Evolutionary conservation across 1,140 invertebrate genomes (phyloP), one percentile per base, ranked within the genome.

Genomic region (Lasioglossum baleicum): DNA sequence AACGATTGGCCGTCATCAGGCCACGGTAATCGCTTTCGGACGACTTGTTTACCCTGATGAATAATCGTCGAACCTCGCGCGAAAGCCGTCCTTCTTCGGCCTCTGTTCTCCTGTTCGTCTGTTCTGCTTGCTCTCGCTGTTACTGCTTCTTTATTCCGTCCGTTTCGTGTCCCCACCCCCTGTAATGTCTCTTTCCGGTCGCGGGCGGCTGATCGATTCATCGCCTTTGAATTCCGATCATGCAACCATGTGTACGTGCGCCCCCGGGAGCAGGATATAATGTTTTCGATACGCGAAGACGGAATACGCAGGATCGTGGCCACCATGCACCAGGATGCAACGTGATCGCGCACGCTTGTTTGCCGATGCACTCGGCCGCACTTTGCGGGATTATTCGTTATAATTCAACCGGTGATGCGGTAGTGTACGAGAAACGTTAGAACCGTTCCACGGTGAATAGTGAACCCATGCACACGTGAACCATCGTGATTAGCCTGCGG

Each of bases 11-110:
- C 31, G 35, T 15, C 60, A 64, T 86, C 77, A 22, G 22, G 22
- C 44, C 44, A 26, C 42, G 48, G 61, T 83, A 84, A 88, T 88
- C 82, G 82, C 64, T 84, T 84, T 84, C 40, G 11, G 68, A 88
- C 64, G 84, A 86, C 74, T 84, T 84, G 87, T 84, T 88, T 86
- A 82, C 85, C 82, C 61, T 22, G 74, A 83, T 75, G 68, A 81
- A 83, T 80, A 85, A 85, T 84, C 63, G 70, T 26, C 26, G 56
- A 72, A 68, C 77, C 63, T 31, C 17, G 44, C 17, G 51, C 58
- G 56, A 58, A 7, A 2, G 2, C 56, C 20, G 0, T n/a, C 20
- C 20, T 17, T 44, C 56, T 7, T 2, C 2, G 20, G 4, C 20
- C 20, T 7, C 20, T 58, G n/a, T 53, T 15, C 65, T 17, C 48